Evolutionary conservation across 2,113 vertebrate species (phyloP).

Genomic region (Cavia porcellus): DNA sequence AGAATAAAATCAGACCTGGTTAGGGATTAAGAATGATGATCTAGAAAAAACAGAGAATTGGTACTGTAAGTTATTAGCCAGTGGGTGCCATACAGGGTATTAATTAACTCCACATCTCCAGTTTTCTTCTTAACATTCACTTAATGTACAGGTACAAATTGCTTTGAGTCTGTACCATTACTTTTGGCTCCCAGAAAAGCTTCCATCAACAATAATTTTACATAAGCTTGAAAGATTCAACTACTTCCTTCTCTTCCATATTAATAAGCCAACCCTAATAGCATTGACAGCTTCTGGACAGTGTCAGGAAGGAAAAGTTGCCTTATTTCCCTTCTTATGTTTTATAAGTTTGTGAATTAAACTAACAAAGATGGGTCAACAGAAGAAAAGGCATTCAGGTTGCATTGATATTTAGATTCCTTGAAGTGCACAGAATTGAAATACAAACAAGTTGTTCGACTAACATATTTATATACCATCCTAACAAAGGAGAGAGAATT

Average conservation of each 20-base stretch:
- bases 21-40: not conserved
- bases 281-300: not conserved
- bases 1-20: not conserved
- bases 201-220: not conserved
- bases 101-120: not conserved
- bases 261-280: not conserved
- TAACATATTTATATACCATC: not conserved
- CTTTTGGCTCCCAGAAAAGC: not conserved
- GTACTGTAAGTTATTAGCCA: not conserved
- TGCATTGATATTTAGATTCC: not conserved
- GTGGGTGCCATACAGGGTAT: not conserved
- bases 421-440: not conserved
- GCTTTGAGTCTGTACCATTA: not conserved
- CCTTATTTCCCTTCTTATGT: not conserved
- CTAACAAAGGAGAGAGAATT: not conserved
- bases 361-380: not conserved
- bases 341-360: not conserved
- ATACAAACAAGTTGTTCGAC: not conserved
- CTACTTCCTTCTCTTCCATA: not conserved
- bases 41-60: not conserved
- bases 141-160: not conserved
- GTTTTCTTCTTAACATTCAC: slow-evolving; percentile 12
- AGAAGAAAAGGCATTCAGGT: not conserved
- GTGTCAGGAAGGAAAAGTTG: not conserved
- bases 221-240: not conserved